Evolutionary conservation across 2,113 vertebrate species (phyloP).

Genomic region (Talpa occidentalis): DNA sequence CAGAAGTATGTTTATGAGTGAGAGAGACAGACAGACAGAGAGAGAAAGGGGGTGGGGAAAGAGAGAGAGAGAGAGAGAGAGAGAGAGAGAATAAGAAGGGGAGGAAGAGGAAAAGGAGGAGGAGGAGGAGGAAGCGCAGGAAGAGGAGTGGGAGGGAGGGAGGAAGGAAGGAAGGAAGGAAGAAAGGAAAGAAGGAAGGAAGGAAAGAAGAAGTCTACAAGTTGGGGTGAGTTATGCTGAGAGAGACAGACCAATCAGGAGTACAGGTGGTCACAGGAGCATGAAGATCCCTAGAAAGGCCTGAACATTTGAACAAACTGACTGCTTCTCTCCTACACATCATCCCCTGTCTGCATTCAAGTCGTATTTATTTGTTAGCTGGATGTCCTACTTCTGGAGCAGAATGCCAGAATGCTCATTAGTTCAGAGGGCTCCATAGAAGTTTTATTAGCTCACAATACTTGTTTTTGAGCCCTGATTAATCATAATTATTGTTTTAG

Average conservation of each 20-base stretch:
- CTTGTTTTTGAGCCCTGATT: constrained; percentile 19
- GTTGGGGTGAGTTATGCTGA: background rate
- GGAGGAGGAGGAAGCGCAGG: too few relatives aligned
- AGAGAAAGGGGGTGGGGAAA: background rate
- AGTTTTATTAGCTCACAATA: constrained; percentile 47
- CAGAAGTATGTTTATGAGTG: constrained; percentile 9
- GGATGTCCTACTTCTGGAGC: background rate
- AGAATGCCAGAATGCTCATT: constrained; percentile 11
- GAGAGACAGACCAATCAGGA: background rate
- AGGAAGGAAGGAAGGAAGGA: background rate
- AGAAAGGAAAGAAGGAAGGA: background rate
- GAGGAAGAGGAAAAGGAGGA: too few relatives aligned
- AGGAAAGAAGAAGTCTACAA: background rate
- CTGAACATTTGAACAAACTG: background rate
- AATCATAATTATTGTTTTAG: constrained; percentile 67
- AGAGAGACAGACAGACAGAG: background rate
- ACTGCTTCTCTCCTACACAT: background rate
- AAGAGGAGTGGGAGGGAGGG: too few relatives aligned
- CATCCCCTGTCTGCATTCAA: background rate
- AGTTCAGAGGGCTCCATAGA: background rate
- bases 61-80: too few relatives aligned
- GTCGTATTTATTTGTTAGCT: background rate
- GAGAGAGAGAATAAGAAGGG: too few relatives aligned
- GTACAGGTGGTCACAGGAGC: background rate
- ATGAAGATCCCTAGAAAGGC: background rate